Evolutionary conservation across 2,797 vertebrate genomes (phyloP), one percentile per base, ranked within the genome.

Genomic region (Sebastes alutus): DNA sequence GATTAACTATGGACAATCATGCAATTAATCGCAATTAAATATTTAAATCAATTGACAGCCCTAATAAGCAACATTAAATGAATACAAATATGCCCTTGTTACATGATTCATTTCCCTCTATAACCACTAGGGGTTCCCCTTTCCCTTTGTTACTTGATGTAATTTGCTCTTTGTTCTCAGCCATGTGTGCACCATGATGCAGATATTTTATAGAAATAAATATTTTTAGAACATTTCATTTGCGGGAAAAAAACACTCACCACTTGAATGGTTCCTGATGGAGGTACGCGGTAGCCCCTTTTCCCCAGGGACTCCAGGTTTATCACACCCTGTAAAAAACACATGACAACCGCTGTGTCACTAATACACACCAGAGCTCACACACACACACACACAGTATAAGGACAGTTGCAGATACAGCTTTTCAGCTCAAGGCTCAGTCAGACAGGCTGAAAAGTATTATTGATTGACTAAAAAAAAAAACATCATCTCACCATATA

Each of bases 221-320:
- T 22, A 56, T 59, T 77, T 22, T 38, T 3, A 61, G 25, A 70
- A 23, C n/a, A 72, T 61, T 70, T 73, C 27, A 49, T 61, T 46
- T 67, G 27, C 42, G 32, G 18, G 63, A 38, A 61, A 32, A n/a
- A 56, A n/a, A 33, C 6, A 11, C 97, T 78, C 95, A 99, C 99
- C 99, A 99, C 98, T 99, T 99, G 99, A 96, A 99, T 99, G 94
- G 99, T 99, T 98, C 99, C 99, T 97, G 98, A 99, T 96, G 98
- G 96, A 96, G 99, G 99, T 96, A 99, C 98, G 85, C 98, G 97
- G 90, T 99, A 99, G 95, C 99, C 99, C 96, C 98, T 97, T 96
- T 98, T 99, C 73, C 98, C 98, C 94, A 99, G 96, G 94, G 98
- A 96, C 96, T 99, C 98, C 95, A 99, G 96, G 96, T 97, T 97